These are phyloP conservation scores for Lamproptera curius DNA, from an alignment of 2,888 invertebrate genomes.

Conservation along the genomic window DNA sequence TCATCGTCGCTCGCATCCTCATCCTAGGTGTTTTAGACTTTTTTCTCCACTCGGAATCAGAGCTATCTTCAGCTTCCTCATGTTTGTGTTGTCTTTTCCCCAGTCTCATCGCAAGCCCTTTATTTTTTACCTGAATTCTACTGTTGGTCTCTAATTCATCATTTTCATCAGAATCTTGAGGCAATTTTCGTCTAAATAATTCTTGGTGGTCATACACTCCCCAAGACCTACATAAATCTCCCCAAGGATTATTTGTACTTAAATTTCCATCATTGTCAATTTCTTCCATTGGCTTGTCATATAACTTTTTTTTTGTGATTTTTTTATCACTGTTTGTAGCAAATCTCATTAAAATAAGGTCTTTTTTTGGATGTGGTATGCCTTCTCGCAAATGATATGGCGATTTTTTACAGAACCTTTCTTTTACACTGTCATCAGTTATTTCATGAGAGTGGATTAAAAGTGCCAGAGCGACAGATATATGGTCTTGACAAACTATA, in stretches of 20 bases:
- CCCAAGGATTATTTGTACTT: conserved; percentile 84
- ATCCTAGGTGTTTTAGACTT: conserved; percentile 84
- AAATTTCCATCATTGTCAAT: conserved; percentile 35
- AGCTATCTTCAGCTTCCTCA: conserved; percentile 61
- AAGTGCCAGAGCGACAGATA: conserved; percentile 79
- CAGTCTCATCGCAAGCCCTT: conserved; percentile 58
- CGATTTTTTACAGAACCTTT: conserved; percentile 69
- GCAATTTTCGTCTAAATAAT: conserved; percentile 57
- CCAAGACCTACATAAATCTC: conserved; percentile 84
- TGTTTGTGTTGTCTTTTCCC: conserved; percentile 49
- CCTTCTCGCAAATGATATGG: conserved; percentile 88
- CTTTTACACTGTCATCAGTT: conserved; percentile 50
- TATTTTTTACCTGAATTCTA: conserved; percentile 53
- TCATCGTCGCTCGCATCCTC: conserved; percentile 94
- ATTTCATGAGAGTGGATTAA: conserved; percentile 76
- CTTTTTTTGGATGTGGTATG: conserved; percentile 79
- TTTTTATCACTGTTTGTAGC: conserved; percentile 86
- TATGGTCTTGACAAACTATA: conserved; percentile 80
- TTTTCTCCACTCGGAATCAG: conserved; percentile 78
- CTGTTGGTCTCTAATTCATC: conserved; percentile 36
- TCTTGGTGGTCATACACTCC: conserved; percentile 81
- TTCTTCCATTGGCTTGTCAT: conserved; percentile 35
- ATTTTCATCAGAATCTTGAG: conserved; percentile 46
- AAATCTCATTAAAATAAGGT: conserved; percentile 85
- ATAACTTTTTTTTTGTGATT: conserved; percentile 72